phyloP scores from a whole-genome alignment of 2,113 vertebrate species.

The Athene cunicularia region DNA sequence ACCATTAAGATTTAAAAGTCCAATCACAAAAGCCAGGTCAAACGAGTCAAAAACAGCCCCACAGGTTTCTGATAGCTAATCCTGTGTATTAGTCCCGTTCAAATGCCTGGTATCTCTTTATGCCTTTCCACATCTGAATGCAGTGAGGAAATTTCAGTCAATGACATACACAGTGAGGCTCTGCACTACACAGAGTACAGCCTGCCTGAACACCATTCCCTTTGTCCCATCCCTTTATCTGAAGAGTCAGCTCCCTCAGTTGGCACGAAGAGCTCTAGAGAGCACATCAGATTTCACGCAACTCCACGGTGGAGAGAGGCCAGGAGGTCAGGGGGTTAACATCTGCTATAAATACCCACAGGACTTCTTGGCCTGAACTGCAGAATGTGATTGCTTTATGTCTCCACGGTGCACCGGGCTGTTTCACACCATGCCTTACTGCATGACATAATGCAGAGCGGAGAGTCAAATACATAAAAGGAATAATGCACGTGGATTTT shows the following conservation, averaged over 20 bases:
- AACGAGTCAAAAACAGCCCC: not conserved
- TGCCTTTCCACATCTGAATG: not conserved
- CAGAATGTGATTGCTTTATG: not conserved
- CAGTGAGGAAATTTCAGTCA: not conserved
- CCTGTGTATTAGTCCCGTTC: not conserved
- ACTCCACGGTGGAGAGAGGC: not conserved
- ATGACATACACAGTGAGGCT: not conserved
- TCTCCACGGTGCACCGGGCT: not conserved
- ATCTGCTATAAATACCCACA: conserved; percentile 24
- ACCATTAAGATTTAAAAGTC: conserved; percentile 7
- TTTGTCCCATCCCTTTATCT: not conserved
- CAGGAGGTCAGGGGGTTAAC: not conserved
- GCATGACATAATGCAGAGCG: not conserved
- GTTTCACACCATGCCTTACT: not conserved
- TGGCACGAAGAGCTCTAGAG: not conserved
- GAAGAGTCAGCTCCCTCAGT: not conserved
- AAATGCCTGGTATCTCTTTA: not conserved
- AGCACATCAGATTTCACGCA: not conserved
- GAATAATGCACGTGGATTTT: not conserved
- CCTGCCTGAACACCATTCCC: not conserved
- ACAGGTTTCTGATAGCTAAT: not conserved
- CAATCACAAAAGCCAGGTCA: not conserved
- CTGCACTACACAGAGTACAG: not conserved
- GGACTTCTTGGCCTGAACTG: not conserved
- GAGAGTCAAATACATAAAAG: not conserved